Conservation (phyloP, 2,888 invertebrate species). For the Spodoptera exigua region DNA sequence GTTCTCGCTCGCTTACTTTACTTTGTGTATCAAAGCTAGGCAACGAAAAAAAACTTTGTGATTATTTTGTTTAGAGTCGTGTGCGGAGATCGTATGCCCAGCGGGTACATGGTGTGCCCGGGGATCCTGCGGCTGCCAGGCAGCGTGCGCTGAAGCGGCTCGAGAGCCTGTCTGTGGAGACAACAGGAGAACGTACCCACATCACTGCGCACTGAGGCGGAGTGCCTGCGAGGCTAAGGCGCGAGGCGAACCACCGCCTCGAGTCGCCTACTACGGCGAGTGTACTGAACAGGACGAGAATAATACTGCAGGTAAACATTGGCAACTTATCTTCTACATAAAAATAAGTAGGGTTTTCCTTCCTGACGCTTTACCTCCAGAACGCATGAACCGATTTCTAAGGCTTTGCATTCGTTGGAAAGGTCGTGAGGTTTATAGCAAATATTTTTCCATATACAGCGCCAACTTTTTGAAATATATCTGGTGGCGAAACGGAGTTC, state of each 20-base stretch:
- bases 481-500: too few species aligned
- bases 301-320: conserved; percentile 69
- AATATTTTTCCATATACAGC: too few species aligned
- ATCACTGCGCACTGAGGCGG: conserved; percentile 94
- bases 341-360: too few species aligned
- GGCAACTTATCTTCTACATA: too few species aligned
- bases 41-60: too few species aligned
- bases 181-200: conserved; percentile 93
- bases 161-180: conserved; percentile 94
- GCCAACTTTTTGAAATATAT: too few species aligned
- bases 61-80: conserved; percentile 90
- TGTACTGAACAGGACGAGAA: conserved; percentile 92
- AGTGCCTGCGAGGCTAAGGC: conserved; percentile 92
- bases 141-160: conserved; percentile 91
- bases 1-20: too few species aligned
- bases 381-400: too few species aligned
- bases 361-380: too few species aligned
- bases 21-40: too few species aligned
- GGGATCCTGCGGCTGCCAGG: conserved; percentile 95
- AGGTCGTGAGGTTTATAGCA: too few species aligned
- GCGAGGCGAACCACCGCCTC: conserved; percentile 88
- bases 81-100: conserved; percentile 93
- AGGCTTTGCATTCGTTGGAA: too few species aligned
- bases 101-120: conserved; percentile 95
- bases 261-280: conserved; percentile 93